Base-by-base conservation (phyloP, 2,888 invertebrate genomes). In the Sericinus montela region DNA sequence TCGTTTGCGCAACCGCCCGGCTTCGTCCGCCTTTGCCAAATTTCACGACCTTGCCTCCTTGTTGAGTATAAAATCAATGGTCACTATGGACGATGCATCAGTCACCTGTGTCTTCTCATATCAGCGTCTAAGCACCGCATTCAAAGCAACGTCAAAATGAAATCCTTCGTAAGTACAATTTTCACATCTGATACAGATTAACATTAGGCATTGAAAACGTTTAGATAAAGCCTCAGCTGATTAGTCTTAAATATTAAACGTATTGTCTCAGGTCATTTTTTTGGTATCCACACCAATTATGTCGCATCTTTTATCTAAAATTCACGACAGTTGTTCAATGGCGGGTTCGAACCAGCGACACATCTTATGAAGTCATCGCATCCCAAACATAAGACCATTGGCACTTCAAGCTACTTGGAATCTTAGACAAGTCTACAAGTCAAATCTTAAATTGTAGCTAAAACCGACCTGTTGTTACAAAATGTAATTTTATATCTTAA, bases 141-240 rank as follows among this genome's bases (percentile, higher is more conserved):
- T 19, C 42, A 13, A 35, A 25, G 10, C 7, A 34, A 42, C 19
- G 53, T 38, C 60, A 57, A 52, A 52, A 63, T 67, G 67, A 65
- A 62, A 57, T 8, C 57, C 28, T 61, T 65, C 53, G 67, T 67
- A 54, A 69, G 69, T 69, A 53, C 32, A 14, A 30, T 37, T 32
- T 32, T 32, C 3, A 32, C 11, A 19, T 5, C 3, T 19, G 19
- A 19, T 19, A 19, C 2, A 19, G 5, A 19, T 5, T 3, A 2
- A 19, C 2, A 19, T 3, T 3, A 19, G 19, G 5, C 5, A 19
- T 19, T 5, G 5, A 5, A 19, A 19, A 19, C 19, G 19, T 19
- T 19, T 19, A 2, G 19, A 19, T 19, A 19, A 2, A 19, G 19
- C 2, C 19, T 3, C 5, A 19, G 19, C 5, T 5, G 2, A 19